phyloP scores from a whole-genome alignment of 2,797 vertebrate species.

The Eleutherodactylus coqui region DNA sequence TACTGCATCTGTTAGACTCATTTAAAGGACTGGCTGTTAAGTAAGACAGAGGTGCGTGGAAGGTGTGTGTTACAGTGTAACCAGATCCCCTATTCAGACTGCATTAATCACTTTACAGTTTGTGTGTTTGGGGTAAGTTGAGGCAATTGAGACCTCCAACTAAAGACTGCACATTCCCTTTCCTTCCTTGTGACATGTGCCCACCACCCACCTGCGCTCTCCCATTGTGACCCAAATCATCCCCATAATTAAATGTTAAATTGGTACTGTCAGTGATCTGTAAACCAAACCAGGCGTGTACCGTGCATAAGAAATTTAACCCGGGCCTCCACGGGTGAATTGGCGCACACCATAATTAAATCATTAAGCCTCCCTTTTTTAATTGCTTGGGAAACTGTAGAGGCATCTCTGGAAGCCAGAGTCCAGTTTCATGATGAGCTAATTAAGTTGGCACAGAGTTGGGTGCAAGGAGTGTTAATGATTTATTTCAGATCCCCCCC shows the following conservation, averaged over 20 bases:
- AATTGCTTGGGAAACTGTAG: constrained; percentile 84
- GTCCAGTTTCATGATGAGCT: constrained; percentile 79
- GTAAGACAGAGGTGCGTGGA: constrained; percentile 84
- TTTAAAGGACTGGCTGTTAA: constrained; percentile 88
- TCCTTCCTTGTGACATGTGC: constrained; percentile 63
- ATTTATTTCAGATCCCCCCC: constrained; percentile 27
- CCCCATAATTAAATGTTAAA: constrained; percentile 86
- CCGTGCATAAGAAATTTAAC: constrained; percentile 87
- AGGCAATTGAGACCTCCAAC: constrained; percentile 74
- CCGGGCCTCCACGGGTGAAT: constrained; percentile 84
- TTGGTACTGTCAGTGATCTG: constrained; percentile 78
- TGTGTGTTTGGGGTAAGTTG: constrained; percentile 74
- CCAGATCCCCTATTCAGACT: constrained; percentile 78
- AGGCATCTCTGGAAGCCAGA: constrained; percentile 78
- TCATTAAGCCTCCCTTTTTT: constrained; percentile 88
- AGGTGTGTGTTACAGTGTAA: constrained; percentile 82
- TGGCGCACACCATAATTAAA: constrained; percentile 95
- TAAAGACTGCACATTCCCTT: constrained; percentile 79
- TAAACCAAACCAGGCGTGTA: constrained; percentile 85
- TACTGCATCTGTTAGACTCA: constrained; percentile 76
- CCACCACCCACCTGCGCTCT: constrained; percentile 65
- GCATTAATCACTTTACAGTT: constrained; percentile 83
- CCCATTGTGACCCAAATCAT: constrained; percentile 78
- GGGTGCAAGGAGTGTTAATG: constrained; percentile 53
- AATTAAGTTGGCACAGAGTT: constrained; percentile 79